phyloP scores from a whole-genome alignment of 2,797 vertebrate genomes.

The Scomberomorus guttatus region DNA sequence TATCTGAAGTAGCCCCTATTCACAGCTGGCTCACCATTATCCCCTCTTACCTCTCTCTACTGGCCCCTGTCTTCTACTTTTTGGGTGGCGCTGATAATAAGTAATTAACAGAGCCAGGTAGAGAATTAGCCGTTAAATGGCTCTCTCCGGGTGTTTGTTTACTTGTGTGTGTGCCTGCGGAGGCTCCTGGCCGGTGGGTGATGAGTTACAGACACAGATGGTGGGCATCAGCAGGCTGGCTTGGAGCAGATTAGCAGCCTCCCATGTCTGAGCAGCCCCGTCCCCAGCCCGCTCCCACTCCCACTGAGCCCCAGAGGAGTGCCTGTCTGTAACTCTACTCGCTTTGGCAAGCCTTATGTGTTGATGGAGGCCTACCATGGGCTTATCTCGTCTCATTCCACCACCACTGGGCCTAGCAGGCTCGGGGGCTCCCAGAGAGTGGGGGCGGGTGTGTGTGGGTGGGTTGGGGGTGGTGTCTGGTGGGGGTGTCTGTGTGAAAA shows the following conservation, averaged over 20 bases:
- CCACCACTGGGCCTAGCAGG: conserved; percentile 63
- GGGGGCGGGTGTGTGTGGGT: conserved; percentile 37
- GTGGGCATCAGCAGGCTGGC: conserved; percentile 82
- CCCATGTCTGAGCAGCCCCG: conserved; percentile 72
- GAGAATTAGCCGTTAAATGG: conserved; percentile 54
- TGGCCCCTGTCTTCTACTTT: conserved; percentile 25
- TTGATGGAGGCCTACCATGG: conserved; percentile 82
- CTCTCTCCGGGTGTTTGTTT: conserved; percentile 77
- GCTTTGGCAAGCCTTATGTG: conserved; percentile 79
- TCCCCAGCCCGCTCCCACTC: conserved; percentile 66
- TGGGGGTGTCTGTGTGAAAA: conserved; percentile 63
- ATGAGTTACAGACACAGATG: conserved; percentile 86
- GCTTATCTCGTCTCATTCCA: conserved; percentile 84
- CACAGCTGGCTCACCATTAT: conserved; percentile 36
- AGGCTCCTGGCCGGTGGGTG: conserved; percentile 74
- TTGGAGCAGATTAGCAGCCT: conserved; percentile 81
- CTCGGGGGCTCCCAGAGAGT: conserved; percentile 62
- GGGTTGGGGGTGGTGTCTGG: conserved; percentile 41
- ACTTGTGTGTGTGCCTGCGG: conserved; percentile 68
- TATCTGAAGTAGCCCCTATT: conserved; percentile 20
- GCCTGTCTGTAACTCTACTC: conserved; percentile 84
- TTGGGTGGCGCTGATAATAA: conserved; percentile 61
- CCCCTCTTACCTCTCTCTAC: conserved; percentile 15
- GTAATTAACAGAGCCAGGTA: conserved; percentile 70
- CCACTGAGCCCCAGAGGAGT: conserved; percentile 78